Base-by-base conservation (phyloP, 2,113 vertebrate species). In the Castor canadensis region DNA sequence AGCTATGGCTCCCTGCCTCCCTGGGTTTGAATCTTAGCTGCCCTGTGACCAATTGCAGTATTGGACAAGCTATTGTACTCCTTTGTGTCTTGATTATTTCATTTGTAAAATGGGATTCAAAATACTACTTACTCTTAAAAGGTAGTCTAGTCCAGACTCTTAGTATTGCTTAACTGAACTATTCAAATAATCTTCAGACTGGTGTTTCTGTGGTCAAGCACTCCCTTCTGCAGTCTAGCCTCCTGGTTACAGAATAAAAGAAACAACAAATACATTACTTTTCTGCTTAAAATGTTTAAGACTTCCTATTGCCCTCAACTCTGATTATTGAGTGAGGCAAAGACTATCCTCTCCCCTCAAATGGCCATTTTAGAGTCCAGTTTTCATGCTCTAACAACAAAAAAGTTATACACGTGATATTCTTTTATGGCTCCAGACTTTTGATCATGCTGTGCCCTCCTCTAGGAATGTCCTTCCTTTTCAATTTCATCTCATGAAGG, bases 241-340 rank as follows among this genome's bases (percentile, higher is more conserved):
- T 22, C 28, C 38, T 75, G 2, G 35, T 66, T 90, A 43, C 20
- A 69, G 45, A 64, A 49, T 15, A 49, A 88, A 89, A 81, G 69
- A n/a, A 82, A 67, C 73, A 69, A 83, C 58, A 93, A 49, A 12
- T 38, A 83, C 2, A 12, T 62, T 58, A 24, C 5, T 54, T 45
- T 72, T 30, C 69, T 91, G 83, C 12, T 64, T 89, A 80, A 87
- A 92, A 95, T 19, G 69, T 77, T 72, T 72, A 88, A 60, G n/a
- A 49, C 1, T 72, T 24, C 12, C 4, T 67, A 43, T 85, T 77
- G 10, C 19, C 9, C 10, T 85, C 40, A 71, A 47, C 12, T 67
- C n/a, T 88, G 77, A 66, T 58, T 71, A 56, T 1, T 40, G 81
- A 95, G 43, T 75, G 2, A 32, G 58, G 16, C 28, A 60, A 92